These are phyloP conservation scores for Corythucha ciliata DNA, from an alignment of 2,888 invertebrate species.

Conservation along the genomic window DNA sequence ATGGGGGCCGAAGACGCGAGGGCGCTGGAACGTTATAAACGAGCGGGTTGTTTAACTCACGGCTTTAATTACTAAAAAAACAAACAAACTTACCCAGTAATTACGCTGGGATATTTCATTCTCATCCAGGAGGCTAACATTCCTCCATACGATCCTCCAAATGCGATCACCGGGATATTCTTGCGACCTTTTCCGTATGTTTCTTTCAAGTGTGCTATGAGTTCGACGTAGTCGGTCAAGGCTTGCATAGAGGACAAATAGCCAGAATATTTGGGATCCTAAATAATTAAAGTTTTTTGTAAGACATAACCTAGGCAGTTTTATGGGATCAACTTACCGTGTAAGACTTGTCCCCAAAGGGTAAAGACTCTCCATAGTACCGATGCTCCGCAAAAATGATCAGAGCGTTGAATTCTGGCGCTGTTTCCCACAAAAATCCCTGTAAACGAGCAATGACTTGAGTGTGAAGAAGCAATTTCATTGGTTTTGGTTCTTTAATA, in stretches of 20 bases:
- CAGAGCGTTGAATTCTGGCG: constrained; percentile 64
- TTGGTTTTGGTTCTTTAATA: too few relatives aligned
- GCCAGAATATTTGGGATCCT: constrained; percentile 58
- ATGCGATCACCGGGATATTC: constrained; percentile 71
- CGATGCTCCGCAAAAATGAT: constrained; percentile 92
- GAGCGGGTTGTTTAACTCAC: background rate
- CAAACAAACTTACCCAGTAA: constrained; percentile 53
- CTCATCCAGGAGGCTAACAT: constrained; percentile 95
- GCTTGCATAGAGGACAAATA: constrained; percentile 86
- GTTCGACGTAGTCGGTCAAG: constrained; percentile 79
- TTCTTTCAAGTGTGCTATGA: constrained; percentile 60
- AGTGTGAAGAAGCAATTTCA: too few relatives aligned
- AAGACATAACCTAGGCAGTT: background rate
- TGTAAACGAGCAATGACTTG: constrained; percentile 39
- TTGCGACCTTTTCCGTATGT: constrained; percentile 40
- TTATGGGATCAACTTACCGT: constrained; percentile 25
- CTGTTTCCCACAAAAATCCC: constrained; percentile 91
- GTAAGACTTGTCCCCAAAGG: constrained; percentile 71
- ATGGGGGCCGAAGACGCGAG: constrained; percentile 90
- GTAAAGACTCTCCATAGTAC: constrained; percentile 85
- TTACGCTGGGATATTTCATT: constrained; percentile 86
- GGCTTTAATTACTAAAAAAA: background rate
- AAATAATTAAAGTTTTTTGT: background rate
- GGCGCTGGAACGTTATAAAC: constrained; percentile 50
- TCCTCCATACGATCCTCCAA: constrained; percentile 89